Evolutionary conservation across 1,140 invertebrate species (phyloP), one percentile per base, ranked within the genome.

Genomic region (Stenopsyche tienmushanensis): DNA sequence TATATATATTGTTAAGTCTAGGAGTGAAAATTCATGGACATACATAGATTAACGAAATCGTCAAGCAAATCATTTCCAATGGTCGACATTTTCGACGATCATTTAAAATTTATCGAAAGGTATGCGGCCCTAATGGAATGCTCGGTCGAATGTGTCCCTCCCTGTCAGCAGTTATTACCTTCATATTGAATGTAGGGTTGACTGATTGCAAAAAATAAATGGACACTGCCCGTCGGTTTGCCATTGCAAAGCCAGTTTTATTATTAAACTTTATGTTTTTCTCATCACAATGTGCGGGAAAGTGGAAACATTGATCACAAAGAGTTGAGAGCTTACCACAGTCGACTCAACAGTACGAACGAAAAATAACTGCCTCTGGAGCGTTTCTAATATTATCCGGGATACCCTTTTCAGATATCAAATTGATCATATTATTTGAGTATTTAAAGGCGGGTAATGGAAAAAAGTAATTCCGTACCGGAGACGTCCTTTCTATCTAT

Each of bases 181-280:
- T n/a, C n/a, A n/a, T n/a, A n/a, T n/a, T n/a, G n/a, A n/a, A n/a
- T n/a, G n/a, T n/a, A n/a, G n/a, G n/a, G n/a, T n/a, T n/a, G 29
- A 57, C 54, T 57, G 54, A 57, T 57, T 57, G 39, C 54, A 23
- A n/a, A 42, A 15, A 34, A 42, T 41, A 57, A 39, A 39, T 42
- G 29, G 34, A 57, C 34, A 57, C 42, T 57, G 29, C 26, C 15
- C 39, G 1, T 13, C 9, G 17, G 39, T 15, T 42, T 57, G 24
- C 26, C 34, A 29, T 15, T 41, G 34, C 34, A 18, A 21, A 39
- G 3, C 39, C 34, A 57, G 18, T 57, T 57, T 57, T 57, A 42
- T 57, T 57, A 57, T 57, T 26, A 57, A 57, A 57, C 54, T 57
- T 57, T 57, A 24, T 42, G 34, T 42, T 57, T 42, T 57, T 55